phyloP scores from a whole-genome alignment of 2,888 invertebrate species.

The Onchidella celtica region DNA sequence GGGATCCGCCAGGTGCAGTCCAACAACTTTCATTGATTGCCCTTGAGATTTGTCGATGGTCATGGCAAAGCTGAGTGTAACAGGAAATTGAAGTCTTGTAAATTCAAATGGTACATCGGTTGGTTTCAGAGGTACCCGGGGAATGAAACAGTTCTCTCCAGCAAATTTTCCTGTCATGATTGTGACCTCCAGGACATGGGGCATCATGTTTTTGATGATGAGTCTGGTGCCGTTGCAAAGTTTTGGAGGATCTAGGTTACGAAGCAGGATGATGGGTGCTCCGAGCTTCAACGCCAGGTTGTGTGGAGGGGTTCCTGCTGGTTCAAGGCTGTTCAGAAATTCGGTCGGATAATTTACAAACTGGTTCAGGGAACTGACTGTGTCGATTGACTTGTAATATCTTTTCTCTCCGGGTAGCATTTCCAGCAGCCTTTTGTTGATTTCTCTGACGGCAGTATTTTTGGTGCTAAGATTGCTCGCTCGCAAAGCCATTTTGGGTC shows the following conservation, averaged over 20 bases:
- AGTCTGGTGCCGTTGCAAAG: background rate
- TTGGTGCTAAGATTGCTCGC: background rate
- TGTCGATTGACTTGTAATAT: background rate
- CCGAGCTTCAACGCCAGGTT: background rate
- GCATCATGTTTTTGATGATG: background rate
- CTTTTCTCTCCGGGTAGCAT: background rate
- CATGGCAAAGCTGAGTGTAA: background rate
- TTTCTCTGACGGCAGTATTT: background rate
- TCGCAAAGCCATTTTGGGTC: background rate
- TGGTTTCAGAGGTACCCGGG: background rate
- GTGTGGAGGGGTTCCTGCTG: background rate
- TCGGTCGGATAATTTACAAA: background rate
- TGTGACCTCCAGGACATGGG: background rate
- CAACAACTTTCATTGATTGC: background rate
- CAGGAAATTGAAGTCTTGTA: background rate
- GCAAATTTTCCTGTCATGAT: background rate
- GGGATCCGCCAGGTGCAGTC: background rate
- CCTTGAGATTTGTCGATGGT: slow-evolving; percentile 2
- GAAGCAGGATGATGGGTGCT: background rate
- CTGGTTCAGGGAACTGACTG: background rate
- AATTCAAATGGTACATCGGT: background rate
- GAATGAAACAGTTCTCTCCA: background rate
- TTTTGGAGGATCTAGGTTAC: background rate
- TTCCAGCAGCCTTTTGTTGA: background rate
- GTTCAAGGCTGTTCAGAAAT: background rate